A percentile compares a stretch with the other conserved stretches of the same genome.
Conservation (phyloP, 1,140 invertebrate genomes). For the Platorchestia sp. region DNA sequence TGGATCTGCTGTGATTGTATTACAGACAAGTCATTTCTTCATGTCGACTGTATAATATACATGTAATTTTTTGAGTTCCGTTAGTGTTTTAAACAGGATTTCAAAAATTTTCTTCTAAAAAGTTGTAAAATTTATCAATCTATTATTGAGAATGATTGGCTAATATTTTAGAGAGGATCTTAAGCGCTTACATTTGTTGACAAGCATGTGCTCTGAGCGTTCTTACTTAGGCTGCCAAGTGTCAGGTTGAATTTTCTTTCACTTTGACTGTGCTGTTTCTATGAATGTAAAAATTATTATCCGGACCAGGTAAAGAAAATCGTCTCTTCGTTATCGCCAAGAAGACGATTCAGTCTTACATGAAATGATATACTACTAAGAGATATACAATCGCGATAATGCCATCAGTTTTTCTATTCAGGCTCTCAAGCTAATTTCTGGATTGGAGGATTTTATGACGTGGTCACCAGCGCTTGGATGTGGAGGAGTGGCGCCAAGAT, state of each 20-base stretch:
- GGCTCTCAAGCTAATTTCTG: neutral
- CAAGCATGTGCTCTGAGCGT: neutral
- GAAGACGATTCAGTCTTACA: neutral
- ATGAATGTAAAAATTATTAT: neutral
- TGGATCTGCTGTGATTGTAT: neutral
- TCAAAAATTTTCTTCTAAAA: neutral
- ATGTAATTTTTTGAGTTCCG: neutral
- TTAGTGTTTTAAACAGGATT: neutral
- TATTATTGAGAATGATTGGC: neutral
- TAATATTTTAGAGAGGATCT: neutral
- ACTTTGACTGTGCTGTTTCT: neutral
- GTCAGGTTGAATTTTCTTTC: too few relatives aligned
- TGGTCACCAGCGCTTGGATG: neutral
- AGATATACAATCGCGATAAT: neutral
- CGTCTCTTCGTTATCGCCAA: neutral
- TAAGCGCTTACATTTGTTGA: neutral
- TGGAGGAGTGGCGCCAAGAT: constrained; percentile 19
- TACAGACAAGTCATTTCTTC: too few relatives aligned
- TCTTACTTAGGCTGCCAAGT: too few relatives aligned
- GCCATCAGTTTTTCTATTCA: neutral
- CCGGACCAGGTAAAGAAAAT: neutral
- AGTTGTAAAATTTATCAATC: neutral
- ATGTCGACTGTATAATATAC: neutral
- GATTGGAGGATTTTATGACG: constrained; percentile 42
- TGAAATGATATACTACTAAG: neutral